Percentiles rank a stretch among this genome's conserved stretches.
Conservation (phyloP, 1,140 invertebrate species). For the Matsumurasca onukii region DNA sequence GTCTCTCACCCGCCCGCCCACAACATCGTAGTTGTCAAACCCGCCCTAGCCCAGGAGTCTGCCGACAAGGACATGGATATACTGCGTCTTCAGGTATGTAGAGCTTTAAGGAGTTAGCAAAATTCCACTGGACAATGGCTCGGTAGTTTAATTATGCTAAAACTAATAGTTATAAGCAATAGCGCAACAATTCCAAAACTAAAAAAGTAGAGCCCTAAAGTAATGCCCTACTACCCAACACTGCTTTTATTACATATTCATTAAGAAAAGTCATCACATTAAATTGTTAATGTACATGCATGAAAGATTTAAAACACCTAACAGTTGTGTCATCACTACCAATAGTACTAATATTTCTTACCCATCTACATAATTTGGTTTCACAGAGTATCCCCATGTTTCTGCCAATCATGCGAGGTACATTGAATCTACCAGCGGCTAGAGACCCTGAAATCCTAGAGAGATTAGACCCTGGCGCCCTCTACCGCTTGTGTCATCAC, state of each 20-base stretch:
- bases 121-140: no score
- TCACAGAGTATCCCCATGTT: slow-evolving; percentile 86
- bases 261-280: no score
- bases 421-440: slow-evolving; percentile 80
- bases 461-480: slow-evolving; percentile 64
- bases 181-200: neutral
- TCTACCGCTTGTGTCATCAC: slow-evolving; percentile 62
- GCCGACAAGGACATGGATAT: slow-evolving; percentile 80
- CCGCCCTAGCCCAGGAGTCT: slow-evolving; percentile 59
- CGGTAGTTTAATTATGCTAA: neutral
- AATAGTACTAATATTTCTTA: no score
- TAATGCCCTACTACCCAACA: neutral
- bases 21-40: slow-evolving; percentile 84
- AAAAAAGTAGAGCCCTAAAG: neutral
- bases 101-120: no score
- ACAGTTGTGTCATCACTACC: no score
- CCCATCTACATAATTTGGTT: no score
- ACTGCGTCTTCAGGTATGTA: slow-evolving; percentile 64
- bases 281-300: no score
- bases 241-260: no score
- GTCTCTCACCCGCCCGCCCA: slow-evolving; percentile 48
- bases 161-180: neutral
- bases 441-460: slow-evolving; percentile 87
- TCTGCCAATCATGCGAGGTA: slow-evolving; percentile 87
- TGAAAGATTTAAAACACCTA: no score